A percentile compares a stretch with the other conserved stretches of the same genome.
These are phyloP conservation scores for Conchocele bisecta DNA, from an alignment of 2,888 invertebrate genomes.

Conservation along the genomic window DNA sequence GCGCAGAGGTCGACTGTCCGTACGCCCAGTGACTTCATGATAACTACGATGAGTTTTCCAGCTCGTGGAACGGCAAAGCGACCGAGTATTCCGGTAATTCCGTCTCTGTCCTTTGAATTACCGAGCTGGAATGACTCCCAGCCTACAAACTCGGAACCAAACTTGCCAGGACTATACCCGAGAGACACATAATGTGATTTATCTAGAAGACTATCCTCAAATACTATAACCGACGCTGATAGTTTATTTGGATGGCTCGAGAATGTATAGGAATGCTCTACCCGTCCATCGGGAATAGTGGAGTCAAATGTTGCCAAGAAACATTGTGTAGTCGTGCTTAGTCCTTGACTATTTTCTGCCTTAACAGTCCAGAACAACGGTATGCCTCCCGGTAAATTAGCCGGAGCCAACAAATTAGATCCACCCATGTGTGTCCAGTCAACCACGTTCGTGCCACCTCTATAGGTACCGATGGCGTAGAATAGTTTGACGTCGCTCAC, in stretches of 20 bases:
- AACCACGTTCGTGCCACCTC: slow-evolving; percentile 50
- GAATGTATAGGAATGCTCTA: slow-evolving; percentile 57
- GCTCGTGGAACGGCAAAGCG: slow-evolving; percentile 49
- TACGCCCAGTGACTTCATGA: slow-evolving; percentile 29
- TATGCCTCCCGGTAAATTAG: slow-evolving; percentile 50
- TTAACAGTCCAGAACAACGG: slow-evolving; percentile 67
- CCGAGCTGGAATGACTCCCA: slow-evolving; percentile 43
- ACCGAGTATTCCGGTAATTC: slow-evolving; percentile 18
- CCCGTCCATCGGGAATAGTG: slow-evolving; percentile 66
- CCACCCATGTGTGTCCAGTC: slow-evolving; percentile 60
- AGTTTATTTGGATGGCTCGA: slow-evolving; percentile 63
- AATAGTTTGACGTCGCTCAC: slow-evolving; percentile 51
- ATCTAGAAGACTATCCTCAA: slow-evolving; percentile 62
- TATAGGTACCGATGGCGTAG: slow-evolving; percentile 57
- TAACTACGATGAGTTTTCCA: slow-evolving; percentile 52
- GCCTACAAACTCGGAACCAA: slow-evolving; percentile 46
- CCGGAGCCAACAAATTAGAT: slow-evolving; percentile 40
- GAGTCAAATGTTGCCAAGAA: slow-evolving; percentile 64
- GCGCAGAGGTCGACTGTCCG: slow-evolving; percentile 50
- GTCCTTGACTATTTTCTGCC: slow-evolving; percentile 64
- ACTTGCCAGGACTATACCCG: slow-evolving; percentile 58
- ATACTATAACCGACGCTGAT: slow-evolving; percentile 52
- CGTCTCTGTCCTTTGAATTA: slow-evolving; percentile 27
- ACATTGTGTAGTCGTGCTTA: slow-evolving; percentile 53
- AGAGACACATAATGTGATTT: slow-evolving; percentile 40